These are phyloP conservation scores for Loriculus beryllinus DNA, from an alignment of 2,797 vertebrate species.

Conservation along the genomic window DNA sequence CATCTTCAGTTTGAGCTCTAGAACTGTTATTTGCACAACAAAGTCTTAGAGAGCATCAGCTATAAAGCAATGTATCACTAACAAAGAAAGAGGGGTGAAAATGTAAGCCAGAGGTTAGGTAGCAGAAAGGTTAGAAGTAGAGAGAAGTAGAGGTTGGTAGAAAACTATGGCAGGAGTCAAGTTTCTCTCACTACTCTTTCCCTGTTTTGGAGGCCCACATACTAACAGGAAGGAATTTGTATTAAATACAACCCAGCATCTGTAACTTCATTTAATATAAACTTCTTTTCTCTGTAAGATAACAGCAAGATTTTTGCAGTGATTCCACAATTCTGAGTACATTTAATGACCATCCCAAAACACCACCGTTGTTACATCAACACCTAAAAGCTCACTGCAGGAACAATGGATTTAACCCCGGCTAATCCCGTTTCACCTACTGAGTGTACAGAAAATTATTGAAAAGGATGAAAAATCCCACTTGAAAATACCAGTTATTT, in stretches of 20 bases:
- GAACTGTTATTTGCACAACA: background rate
- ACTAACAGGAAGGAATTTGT: background rate
- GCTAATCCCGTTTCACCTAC: conserved; percentile 13
- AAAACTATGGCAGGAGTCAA: background rate
- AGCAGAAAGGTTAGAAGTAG: background rate
- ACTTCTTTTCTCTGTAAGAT: background rate
- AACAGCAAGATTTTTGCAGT: background rate
- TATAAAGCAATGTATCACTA: background rate
- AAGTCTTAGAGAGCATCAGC: background rate
- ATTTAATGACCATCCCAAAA: background rate
- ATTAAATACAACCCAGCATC: background rate
- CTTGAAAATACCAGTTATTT: conserved; percentile 65
- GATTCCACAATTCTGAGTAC: background rate
- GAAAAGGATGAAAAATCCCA: conserved; percentile 42
- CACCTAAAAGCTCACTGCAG: background rate
- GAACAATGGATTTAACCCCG: background rate
- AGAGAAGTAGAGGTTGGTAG: background rate
- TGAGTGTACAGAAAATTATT: conserved; percentile 52
- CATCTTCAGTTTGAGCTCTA: background rate
- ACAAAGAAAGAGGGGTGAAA: background rate
- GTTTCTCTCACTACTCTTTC: background rate
- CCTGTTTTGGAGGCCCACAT: background rate
- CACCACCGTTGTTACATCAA: background rate
- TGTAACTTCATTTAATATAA: background rate
- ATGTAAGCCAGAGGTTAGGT: background rate